phyloP scores from a whole-genome alignment of 1,140 invertebrate genomes.

The Lordiphosa collinella region DNA sequence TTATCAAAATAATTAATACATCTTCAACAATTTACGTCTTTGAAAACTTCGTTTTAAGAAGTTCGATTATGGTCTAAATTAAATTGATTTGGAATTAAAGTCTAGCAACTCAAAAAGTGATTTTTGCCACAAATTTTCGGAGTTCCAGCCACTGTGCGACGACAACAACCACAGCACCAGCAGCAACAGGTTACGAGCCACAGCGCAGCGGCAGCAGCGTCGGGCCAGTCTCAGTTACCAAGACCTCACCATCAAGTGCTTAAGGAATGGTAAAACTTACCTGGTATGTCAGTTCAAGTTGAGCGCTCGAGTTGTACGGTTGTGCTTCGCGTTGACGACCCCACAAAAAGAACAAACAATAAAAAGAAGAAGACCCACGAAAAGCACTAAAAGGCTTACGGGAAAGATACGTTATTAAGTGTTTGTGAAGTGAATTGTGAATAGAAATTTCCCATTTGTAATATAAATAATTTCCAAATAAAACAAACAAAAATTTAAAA shows the following conservation, averaged over 20 bases:
- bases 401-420: no score
- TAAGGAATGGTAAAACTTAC: slow-evolving; percentile 78
- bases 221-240: slow-evolving; percentile 6
- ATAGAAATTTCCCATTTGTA: no score
- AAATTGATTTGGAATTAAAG: no score
- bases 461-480: no score
- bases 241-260: slow-evolving; percentile 58
- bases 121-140: no score
- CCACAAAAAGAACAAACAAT: slow-evolving; percentile 11
- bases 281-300: slow-evolving; percentile 74
- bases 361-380: slow-evolving; percentile 6
- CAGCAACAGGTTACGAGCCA: slow-evolving; percentile 43
- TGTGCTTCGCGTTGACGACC: slow-evolving; percentile 22
- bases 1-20: no score
- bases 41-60: no score
- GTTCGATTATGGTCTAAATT: no score
- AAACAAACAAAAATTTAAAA: slow-evolving; percentile 15
- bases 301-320: slow-evolving; percentile 76
- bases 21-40: no score
- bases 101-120: no score
- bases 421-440: no score
- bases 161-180: slow-evolving; percentile 16
- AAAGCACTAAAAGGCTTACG: slow-evolving; percentile 5
- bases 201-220: slow-evolving; percentile 31
- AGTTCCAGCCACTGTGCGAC: slow-evolving; percentile 4